These are phyloP conservation scores for Nasua narica DNA, from an alignment of 2,797 vertebrate species.

Conservation along the genomic window DNA sequence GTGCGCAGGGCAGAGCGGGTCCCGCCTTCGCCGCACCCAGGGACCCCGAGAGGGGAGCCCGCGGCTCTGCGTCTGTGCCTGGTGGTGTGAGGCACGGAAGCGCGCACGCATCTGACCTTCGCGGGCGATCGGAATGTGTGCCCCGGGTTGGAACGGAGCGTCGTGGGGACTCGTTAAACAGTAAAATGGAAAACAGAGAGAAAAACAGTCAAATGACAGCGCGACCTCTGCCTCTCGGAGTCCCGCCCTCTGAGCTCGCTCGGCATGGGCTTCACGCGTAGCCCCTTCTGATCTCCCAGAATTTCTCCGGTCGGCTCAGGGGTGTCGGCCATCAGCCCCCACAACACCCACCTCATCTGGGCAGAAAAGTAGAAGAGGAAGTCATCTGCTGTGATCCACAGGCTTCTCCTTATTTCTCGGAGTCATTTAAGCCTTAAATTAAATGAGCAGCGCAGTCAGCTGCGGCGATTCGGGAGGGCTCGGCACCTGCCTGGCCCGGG, in stretches of 20 bases:
- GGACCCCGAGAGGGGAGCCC: neutral
- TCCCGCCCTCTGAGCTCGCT: neutral
- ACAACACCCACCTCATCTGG: neutral
- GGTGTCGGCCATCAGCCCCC: neutral
- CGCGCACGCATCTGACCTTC: neutral
- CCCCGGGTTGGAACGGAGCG: neutral
- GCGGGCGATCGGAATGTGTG: neutral
- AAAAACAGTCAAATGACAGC: neutral
- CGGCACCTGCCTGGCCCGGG: neutral
- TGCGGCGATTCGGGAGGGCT: neutral
- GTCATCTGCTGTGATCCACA: neutral
- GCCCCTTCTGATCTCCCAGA: neutral
- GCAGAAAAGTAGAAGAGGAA: slow-evolving; percentile 36
- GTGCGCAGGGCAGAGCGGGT: neutral
- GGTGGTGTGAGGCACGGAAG: rapidly evolving
- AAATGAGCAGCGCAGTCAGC: neutral
- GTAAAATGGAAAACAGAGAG: neutral
- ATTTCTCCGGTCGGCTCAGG: neutral
- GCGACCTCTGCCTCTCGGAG: neutral
- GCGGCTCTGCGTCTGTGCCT: neutral
- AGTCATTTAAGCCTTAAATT: slow-evolving; percentile 17
- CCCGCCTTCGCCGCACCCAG: neutral
- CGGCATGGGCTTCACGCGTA: neutral
- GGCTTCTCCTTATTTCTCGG: neutral
- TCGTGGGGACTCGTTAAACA: rapidly evolving